Evolutionary conservation across 2,797 vertebrate species (phyloP).

Genomic region (Lophura swinhoii): DNA sequence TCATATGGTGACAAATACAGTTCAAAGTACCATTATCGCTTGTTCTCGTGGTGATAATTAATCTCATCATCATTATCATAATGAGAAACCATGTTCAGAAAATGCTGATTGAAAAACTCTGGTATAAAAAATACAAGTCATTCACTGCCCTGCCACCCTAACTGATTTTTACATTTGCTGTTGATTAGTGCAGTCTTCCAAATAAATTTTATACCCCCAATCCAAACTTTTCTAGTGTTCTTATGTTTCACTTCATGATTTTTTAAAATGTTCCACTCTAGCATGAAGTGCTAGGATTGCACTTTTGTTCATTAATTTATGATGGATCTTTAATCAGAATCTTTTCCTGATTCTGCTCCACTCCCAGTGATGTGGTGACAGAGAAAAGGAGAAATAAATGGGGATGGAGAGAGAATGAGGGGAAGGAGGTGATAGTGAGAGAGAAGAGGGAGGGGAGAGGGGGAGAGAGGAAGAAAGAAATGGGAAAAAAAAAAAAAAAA

Average conservation of each 20-base stretch:
- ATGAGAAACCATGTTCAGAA: constrained; percentile 67
- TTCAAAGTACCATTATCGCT: constrained; percentile 68
- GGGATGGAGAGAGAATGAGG: not conserved
- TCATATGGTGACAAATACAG: constrained; percentile 65
- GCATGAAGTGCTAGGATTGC: constrained; percentile 58
- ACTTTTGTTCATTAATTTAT: constrained; percentile 70
- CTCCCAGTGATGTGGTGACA: constrained; percentile 9
- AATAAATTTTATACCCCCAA: constrained; percentile 67
- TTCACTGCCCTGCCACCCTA: constrained; percentile 63
- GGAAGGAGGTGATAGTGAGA: not conserved
- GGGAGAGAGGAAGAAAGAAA: too few relatives aligned
- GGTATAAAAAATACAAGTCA: constrained; percentile 52
- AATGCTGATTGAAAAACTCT: constrained; percentile 76
- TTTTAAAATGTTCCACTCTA: constrained; percentile 60
- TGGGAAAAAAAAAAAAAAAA: accelerated
- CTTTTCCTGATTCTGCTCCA: constrained; percentile 49
- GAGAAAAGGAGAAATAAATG: constrained; percentile 7
- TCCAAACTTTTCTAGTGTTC: constrained; percentile 77
- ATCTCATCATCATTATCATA: constrained; percentile 75
- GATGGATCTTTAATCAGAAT: constrained; percentile 71
- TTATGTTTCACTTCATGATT: constrained; percentile 70
- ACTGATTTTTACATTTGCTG: constrained; percentile 67
- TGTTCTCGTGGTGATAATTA: constrained; percentile 75
- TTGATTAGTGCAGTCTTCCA: constrained; percentile 74
- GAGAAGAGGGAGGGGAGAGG: too few relatives aligned